Evolutionary conservation across 2,888 invertebrate species (phyloP), one percentile per base, ranked within the genome.

Genomic region (Lypha dubia): DNA sequence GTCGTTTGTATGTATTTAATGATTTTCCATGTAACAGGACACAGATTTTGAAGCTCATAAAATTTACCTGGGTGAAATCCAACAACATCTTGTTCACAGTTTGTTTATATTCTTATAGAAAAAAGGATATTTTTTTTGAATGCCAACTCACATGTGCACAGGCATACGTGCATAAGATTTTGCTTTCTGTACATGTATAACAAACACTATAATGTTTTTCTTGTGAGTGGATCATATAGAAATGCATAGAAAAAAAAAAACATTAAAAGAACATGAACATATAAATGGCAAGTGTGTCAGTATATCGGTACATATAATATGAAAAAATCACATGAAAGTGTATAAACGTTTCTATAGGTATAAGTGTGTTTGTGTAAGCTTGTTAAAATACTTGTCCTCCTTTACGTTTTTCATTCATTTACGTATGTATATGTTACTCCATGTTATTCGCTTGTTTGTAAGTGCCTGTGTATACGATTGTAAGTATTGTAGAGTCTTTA

Each of bases 351-450:
- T 67, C 13, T 51, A 38, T 5, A 38, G 20, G 28, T 68, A 44
- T 70, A 28, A 32, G 17, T 67, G 58, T 67, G 70, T 77, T 73
- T 74, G 68, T 44, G 38, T 77, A 49, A 67, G 80, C 32, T 63
- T 76, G 71, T 76, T 76, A 73, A 84, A 80, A 77, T 80, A 62
- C 76, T 84, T 80, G 80, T 84, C 80, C 80, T 73, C 80, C 71
- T 80, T 80, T 74, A 32, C 58, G 53, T 65, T 56, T 79, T 79
- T 62, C 24, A 44, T 24, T 44, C 38, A 80, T 80, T 73, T n/a
- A n/a, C n/a, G n/a, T n/a, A n/a, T n/a, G n/a, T 67, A 62, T 46
- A 58, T 51, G 76, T 73, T 67, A 67, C 60, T 62, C 65, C 51
- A 44, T 80, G 11, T 32, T 41, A 70, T 44, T 38, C 20, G 15